A percentile compares a stretch with the other conserved stretches of the same genome.
Conservation (phyloP, 2,888 invertebrate genomes). For the Lycaena phlaeas region DNA sequence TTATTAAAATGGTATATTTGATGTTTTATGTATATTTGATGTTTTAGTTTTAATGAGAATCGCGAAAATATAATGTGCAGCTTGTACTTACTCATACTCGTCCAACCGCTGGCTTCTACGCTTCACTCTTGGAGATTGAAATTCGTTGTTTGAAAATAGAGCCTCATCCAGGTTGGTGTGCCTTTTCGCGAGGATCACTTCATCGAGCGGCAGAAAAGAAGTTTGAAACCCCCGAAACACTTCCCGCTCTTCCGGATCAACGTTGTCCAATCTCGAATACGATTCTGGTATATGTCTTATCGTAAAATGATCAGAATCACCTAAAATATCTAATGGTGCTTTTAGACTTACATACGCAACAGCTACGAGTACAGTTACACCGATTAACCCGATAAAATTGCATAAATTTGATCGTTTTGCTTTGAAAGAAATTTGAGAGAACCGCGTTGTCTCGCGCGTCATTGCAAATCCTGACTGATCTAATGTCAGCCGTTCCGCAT, state of each 20-base stretch:
- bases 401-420: constrained; percentile 40
- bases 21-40: no score
- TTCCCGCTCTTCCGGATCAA: constrained; percentile 71
- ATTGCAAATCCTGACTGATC: constrained; percentile 58
- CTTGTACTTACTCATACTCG: constrained; percentile 46
- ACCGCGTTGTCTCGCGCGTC: constrained; percentile 52
- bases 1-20: no score
- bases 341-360: constrained; percentile 36
- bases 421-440: constrained; percentile 39
- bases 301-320: constrained; percentile 46
- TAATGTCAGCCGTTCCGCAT: no score
- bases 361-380: constrained; percentile 28
- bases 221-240: constrained; percentile 76
- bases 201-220: constrained; percentile 74
- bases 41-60: no score
- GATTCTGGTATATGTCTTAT: constrained; percentile 47
- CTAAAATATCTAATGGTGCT: constrained; percentile 35
- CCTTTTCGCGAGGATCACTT: constrained; percentile 48
- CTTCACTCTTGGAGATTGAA: constrained; percentile 49
- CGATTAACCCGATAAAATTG: constrained; percentile 33
- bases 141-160: no score
- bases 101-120: constrained; percentile 45
- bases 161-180: constrained; percentile 27
- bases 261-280: constrained; percentile 46
- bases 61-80: no score